phyloP scores from a whole-genome alignment of 2,797 vertebrate species.

The Macropodus opercularis region DNA sequence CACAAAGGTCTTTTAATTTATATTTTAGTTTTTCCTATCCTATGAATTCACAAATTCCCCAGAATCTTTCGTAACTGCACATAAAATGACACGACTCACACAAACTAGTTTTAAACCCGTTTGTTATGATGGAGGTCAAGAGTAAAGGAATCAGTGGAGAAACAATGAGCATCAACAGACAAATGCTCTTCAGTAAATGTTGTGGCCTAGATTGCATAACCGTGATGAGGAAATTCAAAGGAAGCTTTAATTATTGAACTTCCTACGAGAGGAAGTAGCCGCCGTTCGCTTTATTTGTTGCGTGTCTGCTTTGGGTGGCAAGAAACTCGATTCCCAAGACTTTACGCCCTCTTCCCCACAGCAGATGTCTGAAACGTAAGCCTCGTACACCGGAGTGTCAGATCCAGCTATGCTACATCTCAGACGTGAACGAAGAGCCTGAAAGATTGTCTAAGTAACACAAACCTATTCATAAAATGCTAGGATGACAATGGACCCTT shows the following conservation, averaged over 20 bases:
- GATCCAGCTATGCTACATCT: conserved; percentile 1
- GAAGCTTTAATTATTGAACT: conserved; percentile 39
- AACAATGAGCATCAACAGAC: too few species aligned
- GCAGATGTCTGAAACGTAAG: conserved; percentile 23
- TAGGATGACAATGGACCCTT: too few species aligned
- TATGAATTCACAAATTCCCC: too few species aligned
- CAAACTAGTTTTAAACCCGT: too few species aligned
- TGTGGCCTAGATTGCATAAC: too few species aligned
- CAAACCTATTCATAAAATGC: background rate
- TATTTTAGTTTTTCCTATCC: too few species aligned
- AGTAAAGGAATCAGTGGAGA: too few species aligned
- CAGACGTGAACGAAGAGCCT: too few species aligned
- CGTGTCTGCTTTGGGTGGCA: conserved; percentile 39
- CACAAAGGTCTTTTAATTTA: too few species aligned
- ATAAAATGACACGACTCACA: background rate
- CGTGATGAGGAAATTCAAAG: conserved; percentile 38
- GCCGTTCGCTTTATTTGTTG: conserved; percentile 51
- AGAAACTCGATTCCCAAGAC: conserved; percentile 40
- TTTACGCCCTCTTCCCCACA: conserved; percentile 18
- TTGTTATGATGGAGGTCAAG: too few species aligned
- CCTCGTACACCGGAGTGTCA: background rate
- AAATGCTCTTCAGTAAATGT: too few species aligned
- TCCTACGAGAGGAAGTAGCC: conserved; percentile 18
- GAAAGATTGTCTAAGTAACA: too few species aligned
- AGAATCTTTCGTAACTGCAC: background rate